Base-by-base conservation (phyloP, 1,140 invertebrate genomes). In the Holotrichia oblita region DNA sequence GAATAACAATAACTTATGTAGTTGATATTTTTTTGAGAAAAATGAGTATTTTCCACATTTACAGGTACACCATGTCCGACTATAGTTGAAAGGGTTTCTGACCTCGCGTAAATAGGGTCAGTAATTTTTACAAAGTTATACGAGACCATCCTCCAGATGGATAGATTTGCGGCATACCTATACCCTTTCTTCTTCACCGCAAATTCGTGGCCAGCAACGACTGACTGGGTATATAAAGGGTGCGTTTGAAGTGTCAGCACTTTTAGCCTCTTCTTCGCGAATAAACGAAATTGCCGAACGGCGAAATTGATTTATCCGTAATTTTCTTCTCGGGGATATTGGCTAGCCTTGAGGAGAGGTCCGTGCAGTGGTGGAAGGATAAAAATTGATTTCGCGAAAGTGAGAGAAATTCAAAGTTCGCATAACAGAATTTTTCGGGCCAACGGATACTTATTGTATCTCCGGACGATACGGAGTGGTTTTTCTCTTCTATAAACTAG, bases 241-340 rank as follows among this genome's bases (percentile, higher is more conserved):
- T 17, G 48, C 48, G 48, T 55, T 55, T 55, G 48, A 55, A 55
- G 48, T 55, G 48, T 55, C 48, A 55, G 48, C 48, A 17, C 48
- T 55, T 55, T 55, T n/a, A 55, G 48, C 12, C 48, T 55, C 48
- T 55, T 55, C 48, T 55, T 55, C 48, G 14, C 48, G 34, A 72
- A 72, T 72, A 72, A 72, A 72, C 34, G 64, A 72, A 72, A 72
- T 72, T 72, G 64, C 24, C 64, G 64, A 72, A 27, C 64, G 24
- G 12, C 24, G 64, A 72, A 72, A 72, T 72, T 72, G 64, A 72
- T 72, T 72, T 72, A 72, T 22, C 34, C 34, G 64, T 72, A 72
- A 72, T 72, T 55, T 55, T 55, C 34, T 72, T 72, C 24, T 27
- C 24, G 24, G 8, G 22, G 12, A 22, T 72, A 72, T 72, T 22